Evolutionary conservation across 2,113 vertebrate genomes (phyloP).

Genomic region (Crotalus helleri): DNA sequence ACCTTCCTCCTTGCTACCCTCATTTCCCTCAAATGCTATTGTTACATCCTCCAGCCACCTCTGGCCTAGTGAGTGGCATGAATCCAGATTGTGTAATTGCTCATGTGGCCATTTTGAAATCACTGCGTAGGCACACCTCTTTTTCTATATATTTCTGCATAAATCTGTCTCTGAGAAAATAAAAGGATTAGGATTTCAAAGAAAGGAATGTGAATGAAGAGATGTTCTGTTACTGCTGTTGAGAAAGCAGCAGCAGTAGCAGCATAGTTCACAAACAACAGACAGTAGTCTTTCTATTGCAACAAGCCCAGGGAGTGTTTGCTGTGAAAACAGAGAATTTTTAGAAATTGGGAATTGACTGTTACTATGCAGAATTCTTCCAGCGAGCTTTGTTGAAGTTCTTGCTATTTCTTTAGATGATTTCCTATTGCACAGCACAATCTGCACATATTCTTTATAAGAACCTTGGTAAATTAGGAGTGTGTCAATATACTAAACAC

Average conservation of each 20-base stretch:
- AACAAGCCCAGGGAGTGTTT: background rate
- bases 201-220: background rate
- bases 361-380: constrained; percentile 1
- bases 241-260: background rate
- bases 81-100: background rate
- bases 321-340: background rate
- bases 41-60: background rate
- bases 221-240: background rate
- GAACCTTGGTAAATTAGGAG: background rate
- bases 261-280: background rate
- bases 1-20: background rate
- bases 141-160: background rate
- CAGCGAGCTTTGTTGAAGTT: background rate
- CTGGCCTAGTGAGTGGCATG: background rate
- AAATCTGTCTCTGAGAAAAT: background rate
- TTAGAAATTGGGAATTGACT: background rate
- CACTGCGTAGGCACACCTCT: background rate
- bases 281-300: background rate
- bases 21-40: background rate
- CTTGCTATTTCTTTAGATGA: background rate
- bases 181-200: background rate
- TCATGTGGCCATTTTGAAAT: background rate
- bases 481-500: background rate
- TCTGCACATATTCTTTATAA: background rate
- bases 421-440: background rate